Evolutionary conservation across 2,113 vertebrate species (phyloP).

Genomic region (Catharus fuscescens): DNA sequence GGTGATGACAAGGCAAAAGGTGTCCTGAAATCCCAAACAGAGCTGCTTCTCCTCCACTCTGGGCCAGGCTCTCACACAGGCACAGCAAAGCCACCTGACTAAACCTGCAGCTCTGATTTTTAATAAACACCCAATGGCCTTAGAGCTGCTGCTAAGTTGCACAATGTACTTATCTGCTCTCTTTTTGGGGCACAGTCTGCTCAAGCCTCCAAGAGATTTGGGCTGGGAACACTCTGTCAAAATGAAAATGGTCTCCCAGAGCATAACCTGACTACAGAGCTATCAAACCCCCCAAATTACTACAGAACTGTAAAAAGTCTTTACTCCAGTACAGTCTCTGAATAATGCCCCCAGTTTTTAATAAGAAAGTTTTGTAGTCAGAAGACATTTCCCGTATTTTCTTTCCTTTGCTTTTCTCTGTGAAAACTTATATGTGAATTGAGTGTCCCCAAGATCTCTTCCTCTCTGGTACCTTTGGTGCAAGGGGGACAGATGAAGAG

Average conservation of each 20-base stretch:
- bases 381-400: background rate
- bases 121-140: background rate
- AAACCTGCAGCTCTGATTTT: background rate
- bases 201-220: background rate
- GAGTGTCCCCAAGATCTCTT: background rate
- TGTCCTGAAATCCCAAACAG: background rate
- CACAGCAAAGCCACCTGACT: background rate
- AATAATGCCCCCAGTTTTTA: background rate
- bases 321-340: background rate
- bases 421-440: background rate
- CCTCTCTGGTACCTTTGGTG: background rate
- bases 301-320: background rate
- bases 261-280: background rate
- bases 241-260: background rate
- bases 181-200: background rate
- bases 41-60: background rate
- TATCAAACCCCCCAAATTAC: background rate
- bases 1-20: conserved; percentile 1
- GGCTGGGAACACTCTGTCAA: background rate
- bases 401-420: background rate
- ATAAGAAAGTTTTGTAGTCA: background rate
- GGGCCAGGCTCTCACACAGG: background rate
- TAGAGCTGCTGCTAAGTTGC: background rate
- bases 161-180: background rate
- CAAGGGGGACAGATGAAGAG: background rate